Evolutionary conservation across 1,140 invertebrate genomes (phyloP).

Genomic region (Drosophila cardini): DNA sequence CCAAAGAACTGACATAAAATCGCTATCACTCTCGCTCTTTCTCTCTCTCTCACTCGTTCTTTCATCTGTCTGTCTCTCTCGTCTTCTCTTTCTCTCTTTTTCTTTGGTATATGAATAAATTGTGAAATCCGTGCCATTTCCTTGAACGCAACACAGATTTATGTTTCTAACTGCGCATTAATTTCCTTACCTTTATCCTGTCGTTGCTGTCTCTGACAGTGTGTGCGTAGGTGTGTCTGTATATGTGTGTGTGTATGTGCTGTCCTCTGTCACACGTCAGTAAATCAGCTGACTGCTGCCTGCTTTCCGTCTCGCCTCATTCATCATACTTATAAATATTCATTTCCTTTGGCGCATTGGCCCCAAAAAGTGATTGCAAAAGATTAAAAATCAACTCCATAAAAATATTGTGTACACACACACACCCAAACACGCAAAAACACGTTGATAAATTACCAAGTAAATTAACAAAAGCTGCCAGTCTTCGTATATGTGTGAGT

Average conservation of each 20-base stretch:
- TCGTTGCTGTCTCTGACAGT: constrained; percentile 17
- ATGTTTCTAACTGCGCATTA: constrained; percentile 82
- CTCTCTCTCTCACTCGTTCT: background rate
- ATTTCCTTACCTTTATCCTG: constrained; percentile 81
- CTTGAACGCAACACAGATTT: constrained; percentile 69
- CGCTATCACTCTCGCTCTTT: constrained; percentile 5
- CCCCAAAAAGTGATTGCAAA: constrained; percentile 73
- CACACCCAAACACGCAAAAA: constrained; percentile 39
- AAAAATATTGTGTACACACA: constrained; percentile 51
- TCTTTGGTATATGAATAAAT: constrained; percentile 59
- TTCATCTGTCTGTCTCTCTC: constrained; percentile 9
- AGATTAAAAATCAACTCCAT: constrained; percentile 84
- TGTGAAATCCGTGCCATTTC: constrained; percentile 72
- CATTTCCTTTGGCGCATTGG: constrained; percentile 64
- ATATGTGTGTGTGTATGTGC: constrained; percentile 12
- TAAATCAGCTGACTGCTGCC: constrained; percentile 67
- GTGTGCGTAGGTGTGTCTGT: constrained; percentile 5
- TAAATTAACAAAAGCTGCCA: constrained; percentile 69
- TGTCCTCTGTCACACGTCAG: constrained; percentile 73
- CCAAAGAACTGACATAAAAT: constrained; percentile 28
- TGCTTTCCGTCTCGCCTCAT: constrained; percentile 66
- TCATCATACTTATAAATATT: constrained; percentile 85
- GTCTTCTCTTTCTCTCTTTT: background rate
- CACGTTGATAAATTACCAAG: constrained; percentile 76
- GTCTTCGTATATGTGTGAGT: background rate